Evolutionary conservation across 2,888 invertebrate genomes (phyloP).

Genomic region (Sarcophaga carnaria): DNA sequence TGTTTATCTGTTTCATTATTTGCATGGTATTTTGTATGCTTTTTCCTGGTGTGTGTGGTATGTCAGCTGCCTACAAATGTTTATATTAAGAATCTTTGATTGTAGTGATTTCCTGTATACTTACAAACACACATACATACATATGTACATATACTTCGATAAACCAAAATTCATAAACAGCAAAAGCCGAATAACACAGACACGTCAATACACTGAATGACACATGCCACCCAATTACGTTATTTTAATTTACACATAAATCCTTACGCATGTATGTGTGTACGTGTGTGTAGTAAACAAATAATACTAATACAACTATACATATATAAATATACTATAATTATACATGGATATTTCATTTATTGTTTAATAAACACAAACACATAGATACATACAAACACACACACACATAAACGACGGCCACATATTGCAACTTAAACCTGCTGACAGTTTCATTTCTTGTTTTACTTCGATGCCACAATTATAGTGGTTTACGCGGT

Average conservation of each 20-base stretch:
- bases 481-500: slow-evolving; percentile 59
- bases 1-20: neutral
- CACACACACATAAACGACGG: slow-evolving; percentile 19
- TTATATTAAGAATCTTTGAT: slow-evolving; percentile 11
- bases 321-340: neutral
- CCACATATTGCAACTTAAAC: slow-evolving; percentile 39
- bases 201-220: slow-evolving; percentile 70
- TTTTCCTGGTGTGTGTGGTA: slow-evolving; percentile 9
- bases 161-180: neutral
- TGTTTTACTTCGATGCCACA: slow-evolving; percentile 48
- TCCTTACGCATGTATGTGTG: slow-evolving; percentile 29
- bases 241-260: slow-evolving; percentile 72
- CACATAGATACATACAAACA: slow-evolving; percentile 33
- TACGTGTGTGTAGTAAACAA: neutral
- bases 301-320: neutral
- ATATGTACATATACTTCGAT: slow-evolving; percentile 4
- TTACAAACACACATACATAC: slow-evolving; percentile 35
- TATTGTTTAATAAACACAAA: slow-evolving; percentile 70
- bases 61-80: slow-evolving; percentile 11
- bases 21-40: slow-evolving; percentile 9
- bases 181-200: slow-evolving; percentile 4
- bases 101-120: slow-evolving; percentile 2
- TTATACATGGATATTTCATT: slow-evolving; percentile 22
- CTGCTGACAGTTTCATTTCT: slow-evolving; percentile 59
- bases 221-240: slow-evolving; percentile 77